A percentile compares a stretch with the other conserved stretches of the same genome.
Evolutionary conservation across 2,888 invertebrate genomes (phyloP).

Genomic region (Drosophila paramelanica): DNA sequence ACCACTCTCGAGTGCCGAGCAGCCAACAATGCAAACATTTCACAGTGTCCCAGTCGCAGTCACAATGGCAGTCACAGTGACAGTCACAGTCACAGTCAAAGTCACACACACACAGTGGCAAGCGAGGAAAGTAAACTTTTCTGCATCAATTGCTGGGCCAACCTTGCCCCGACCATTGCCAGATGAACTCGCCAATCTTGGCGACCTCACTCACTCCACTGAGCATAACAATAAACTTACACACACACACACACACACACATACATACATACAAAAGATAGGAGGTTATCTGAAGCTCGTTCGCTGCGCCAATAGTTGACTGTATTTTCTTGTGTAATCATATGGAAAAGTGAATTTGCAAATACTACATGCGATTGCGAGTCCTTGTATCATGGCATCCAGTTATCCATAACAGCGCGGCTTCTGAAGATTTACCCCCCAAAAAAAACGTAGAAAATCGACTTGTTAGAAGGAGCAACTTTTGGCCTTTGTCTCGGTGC

Average conservation of each 20-base stretch:
- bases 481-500: slow-evolving; percentile 37
- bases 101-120: slow-evolving; percentile 17
- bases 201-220: slow-evolving; percentile 19
- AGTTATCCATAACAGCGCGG: slow-evolving; percentile 56
- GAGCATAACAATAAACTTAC: slow-evolving; percentile 57
- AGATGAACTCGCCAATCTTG: slow-evolving; percentile 66
- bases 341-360: slow-evolving; percentile 81
- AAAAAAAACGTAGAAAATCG: not conserved
- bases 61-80: slow-evolving; percentile 12
- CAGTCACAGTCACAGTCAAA: slow-evolving; percentile 17
- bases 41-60: slow-evolving; percentile 23
- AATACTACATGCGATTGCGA: slow-evolving; percentile 73
- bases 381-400: slow-evolving; percentile 53
- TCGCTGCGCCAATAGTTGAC: slow-evolving; percentile 67
- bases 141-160: slow-evolving; percentile 69
- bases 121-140: slow-evolving; percentile 68
- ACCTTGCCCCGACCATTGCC: slow-evolving; percentile 20
- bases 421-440: slow-evolving; percentile 46
- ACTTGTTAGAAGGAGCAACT: slow-evolving; percentile 18
- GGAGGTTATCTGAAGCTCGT: too few relatives aligned
- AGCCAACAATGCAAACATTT: slow-evolving; percentile 50
- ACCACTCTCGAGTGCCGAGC: not conserved
- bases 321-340: slow-evolving; percentile 78
- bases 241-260: slow-evolving; percentile 26
- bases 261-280: not conserved